Percentiles rank a stretch among this genome's conserved stretches.
These are phyloP conservation scores for Chelmon rostratus DNA, from an alignment of 2,797 vertebrate genomes.

Conservation along the genomic window DNA sequence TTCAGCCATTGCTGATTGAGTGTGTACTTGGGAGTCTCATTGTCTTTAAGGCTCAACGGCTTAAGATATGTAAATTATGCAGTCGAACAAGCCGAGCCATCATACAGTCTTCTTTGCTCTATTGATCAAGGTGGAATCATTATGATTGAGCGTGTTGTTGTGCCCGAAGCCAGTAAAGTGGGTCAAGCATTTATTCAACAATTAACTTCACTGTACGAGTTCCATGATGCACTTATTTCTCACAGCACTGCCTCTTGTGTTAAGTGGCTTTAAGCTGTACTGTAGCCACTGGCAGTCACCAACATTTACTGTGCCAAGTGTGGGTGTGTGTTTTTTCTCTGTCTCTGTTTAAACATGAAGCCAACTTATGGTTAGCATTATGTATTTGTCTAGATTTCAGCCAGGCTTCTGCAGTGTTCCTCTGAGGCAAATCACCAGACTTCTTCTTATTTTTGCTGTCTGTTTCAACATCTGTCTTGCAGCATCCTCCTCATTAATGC, in stretches of 20 bases:
- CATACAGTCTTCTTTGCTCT: background rate
- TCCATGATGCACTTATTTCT: conserved; percentile 2
- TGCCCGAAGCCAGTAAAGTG: background rate
- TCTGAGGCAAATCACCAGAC: background rate
- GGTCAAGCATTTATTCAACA: conserved; percentile 14
- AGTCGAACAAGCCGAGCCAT: background rate
- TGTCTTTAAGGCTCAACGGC: background rate
- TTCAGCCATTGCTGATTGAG: background rate
- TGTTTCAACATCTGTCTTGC: background rate
- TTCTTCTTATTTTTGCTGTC: background rate
- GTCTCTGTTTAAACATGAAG: conserved; percentile 17
- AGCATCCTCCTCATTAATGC: background rate
- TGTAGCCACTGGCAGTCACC: conserved; percentile 3
- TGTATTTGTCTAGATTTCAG: conserved; percentile 8
- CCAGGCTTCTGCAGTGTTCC: background rate
- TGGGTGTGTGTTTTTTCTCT: conserved; percentile 14
- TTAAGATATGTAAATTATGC: background rate
- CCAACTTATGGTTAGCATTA: conserved; percentile 8
- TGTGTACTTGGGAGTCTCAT: background rate
- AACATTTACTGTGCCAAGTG: conserved; percentile 17
- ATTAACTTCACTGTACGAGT: background rate
- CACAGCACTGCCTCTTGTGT: conserved; percentile 10
- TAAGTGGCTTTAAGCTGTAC: conserved; percentile 1
- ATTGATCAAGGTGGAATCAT: background rate
- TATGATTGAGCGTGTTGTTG: conserved; percentile 27